These are phyloP conservation scores for Melitaea cinxia DNA, from an alignment of 1,140 invertebrate species.

Conservation along the genomic window DNA sequence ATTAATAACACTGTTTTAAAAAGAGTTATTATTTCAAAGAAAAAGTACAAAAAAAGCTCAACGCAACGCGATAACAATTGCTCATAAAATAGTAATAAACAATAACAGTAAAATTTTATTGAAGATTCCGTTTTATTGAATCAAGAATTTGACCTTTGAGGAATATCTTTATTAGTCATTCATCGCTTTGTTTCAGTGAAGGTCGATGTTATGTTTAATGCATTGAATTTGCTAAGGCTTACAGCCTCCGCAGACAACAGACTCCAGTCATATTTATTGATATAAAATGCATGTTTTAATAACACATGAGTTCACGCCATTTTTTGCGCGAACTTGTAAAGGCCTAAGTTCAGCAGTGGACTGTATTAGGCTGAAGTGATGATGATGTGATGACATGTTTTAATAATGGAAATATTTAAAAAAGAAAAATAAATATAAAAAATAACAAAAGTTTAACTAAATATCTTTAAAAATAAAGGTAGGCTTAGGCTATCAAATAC, in stretches of 20 bases:
- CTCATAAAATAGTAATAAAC: conserved; percentile 4
- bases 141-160: conserved; percentile 26
- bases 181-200: conserved; percentile 2
- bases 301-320: no score
- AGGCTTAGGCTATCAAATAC: no score
- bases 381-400: no score
- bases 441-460: no score
- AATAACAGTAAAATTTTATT: conserved; percentile 16
- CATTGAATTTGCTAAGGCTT: not conserved
- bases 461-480: no score
- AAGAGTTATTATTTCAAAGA: not conserved
- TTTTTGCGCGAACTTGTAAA: not conserved
- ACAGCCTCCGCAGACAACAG: not conserved
- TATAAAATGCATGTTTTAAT: no score
- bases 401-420: no score
- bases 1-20: no score
- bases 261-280: not conserved
- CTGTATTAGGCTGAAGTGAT: no score
- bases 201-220: conserved; percentile 1
- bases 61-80: not conserved
- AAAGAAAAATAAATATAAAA: no score
- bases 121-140: conserved; percentile 19
- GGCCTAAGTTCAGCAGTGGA: no score
- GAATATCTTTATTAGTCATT: conserved; percentile 6
- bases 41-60: not conserved